Percentiles rank a stretch among this genome's conserved stretches.
Evolutionary conservation across 2,888 invertebrate genomes (phyloP).

Genomic region (Synergus itoensis): DNA sequence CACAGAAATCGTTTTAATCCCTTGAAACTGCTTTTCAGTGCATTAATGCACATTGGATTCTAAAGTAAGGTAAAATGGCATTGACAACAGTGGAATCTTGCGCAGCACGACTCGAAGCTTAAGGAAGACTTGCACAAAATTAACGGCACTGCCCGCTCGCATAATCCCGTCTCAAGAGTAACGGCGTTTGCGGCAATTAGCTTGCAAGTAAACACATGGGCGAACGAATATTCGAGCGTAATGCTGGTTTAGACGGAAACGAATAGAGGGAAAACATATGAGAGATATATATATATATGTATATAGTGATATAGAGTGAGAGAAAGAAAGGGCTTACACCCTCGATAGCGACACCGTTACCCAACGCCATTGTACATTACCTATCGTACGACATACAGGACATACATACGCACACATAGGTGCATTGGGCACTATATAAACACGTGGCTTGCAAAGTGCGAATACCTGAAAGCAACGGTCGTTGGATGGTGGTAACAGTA

Average conservation of each 20-base stretch:
- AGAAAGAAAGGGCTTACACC: constrained; percentile 45
- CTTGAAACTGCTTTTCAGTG: not conserved
- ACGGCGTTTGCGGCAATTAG: constrained; percentile 73
- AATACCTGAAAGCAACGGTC: constrained; percentile 59
- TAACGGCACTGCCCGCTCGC: constrained; percentile 68
- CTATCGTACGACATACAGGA: constrained; percentile 60
- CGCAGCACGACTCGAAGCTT: constrained; percentile 40
- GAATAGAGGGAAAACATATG: constrained; percentile 47
- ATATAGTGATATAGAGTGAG: constrained; percentile 39
- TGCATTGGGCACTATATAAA: constrained; percentile 54
- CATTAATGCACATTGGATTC: not conserved
- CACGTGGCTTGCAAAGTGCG: constrained; percentile 59
- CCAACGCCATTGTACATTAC: constrained; percentile 59
- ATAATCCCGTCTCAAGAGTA: constrained; percentile 67
- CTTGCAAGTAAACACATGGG: constrained; percentile 66
- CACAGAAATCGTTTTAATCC: not conserved
- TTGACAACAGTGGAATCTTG: constrained; percentile 36
- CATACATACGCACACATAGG: constrained; percentile 52
- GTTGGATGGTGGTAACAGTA: constrained; percentile 60
- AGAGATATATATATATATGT: too few relatives aligned
- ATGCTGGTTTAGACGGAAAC: constrained; percentile 47
- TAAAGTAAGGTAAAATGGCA: constrained; percentile 18
- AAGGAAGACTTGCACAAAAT: constrained; percentile 58
- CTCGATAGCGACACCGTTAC: constrained; percentile 62
- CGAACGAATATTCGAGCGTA: constrained; percentile 64